Base-by-base conservation (phyloP, 2,888 invertebrate species). In the Caenorhabditis becei region DNA sequence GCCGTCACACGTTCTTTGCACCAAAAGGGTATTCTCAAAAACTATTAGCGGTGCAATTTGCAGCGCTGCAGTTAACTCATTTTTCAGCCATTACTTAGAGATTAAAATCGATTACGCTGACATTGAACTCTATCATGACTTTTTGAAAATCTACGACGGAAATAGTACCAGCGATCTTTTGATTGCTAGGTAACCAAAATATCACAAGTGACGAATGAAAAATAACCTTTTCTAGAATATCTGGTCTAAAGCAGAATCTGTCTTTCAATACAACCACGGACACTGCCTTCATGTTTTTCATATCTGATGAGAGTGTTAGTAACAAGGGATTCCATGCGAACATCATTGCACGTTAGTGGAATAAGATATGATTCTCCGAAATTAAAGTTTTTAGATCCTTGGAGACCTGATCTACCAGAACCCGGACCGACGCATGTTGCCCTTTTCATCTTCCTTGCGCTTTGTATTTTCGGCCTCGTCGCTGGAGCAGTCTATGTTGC, bases 71-170 rank as follows among this genome's bases (percentile, higher is more conserved):
- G n/a, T n/a, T n/a, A n/a, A n/a, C 35, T 35, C 35, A 35, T n/a
- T 28, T 58, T 65, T 5, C 66, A 74, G 74, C 11, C 26, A 66
- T 18, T 66, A 28, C 32, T 16, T 74, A 8, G 66, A 74, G 10
- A 18, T 74, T 0, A 8, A 11, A 1, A n/a, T 75, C 1, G 59
- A 66, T 24, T 10, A 67, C 5, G 51, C 59, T 1, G 75, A 75
- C 23, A 41, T 66, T 28, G 75, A 75, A 14, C 16, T n/a, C 18
- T 75, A 61, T 51, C 75, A 75, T 7, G 75, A 75, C 14, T 66
- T 32, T 14, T 18, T 75, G 18, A 61, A 61, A 11, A 61, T 75
- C 4, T 75, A 66, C 14, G 75, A 75, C 37, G 75, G 75, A 3
- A 75, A 75, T 24, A 20, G 32, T 7, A 66, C 75, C 2, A 8